Conservation (phyloP, 2,113 vertebrate species). For the Telmatochromis brachygnathus region DNA sequence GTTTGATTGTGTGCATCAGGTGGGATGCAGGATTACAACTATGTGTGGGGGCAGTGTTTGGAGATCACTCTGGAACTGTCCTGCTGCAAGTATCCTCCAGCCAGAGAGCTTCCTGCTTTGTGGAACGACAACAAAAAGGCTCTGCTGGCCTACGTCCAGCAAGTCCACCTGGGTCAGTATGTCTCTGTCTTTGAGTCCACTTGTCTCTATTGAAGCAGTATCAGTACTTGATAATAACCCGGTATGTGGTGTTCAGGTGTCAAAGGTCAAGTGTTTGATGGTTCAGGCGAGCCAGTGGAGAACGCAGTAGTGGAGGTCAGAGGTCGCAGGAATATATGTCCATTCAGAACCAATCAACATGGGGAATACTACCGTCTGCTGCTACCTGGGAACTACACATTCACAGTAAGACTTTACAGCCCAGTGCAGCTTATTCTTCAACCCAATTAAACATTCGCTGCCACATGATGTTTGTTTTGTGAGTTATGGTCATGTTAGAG, state of each 20-base stretch:
- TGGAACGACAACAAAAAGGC: conserved; percentile 83
- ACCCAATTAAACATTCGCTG: background rate
- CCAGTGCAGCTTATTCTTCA: background rate
- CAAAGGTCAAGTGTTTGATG: conserved; percentile 85
- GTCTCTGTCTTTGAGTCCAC: background rate
- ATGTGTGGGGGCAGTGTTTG: conserved; percentile 88
- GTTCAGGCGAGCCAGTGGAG: conserved; percentile 67
- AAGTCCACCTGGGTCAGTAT: conserved; percentile 86
- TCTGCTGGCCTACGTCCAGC: conserved; percentile 82
- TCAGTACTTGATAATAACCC: background rate
- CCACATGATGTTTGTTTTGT: background rate
- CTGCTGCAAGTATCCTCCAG: conserved; percentile 89
- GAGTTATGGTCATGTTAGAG: background rate
- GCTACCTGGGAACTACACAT: conserved; percentile 81
- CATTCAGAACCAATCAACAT: conserved; percentile 77
- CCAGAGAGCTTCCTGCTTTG: conserved; percentile 67
- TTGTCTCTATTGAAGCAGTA: background rate
- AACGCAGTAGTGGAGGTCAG: conserved; percentile 79
- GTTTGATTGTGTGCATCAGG: conserved; percentile 64
- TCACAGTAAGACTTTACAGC: conserved; percentile 70
- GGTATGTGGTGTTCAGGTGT: conserved; percentile 69
- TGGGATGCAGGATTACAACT: conserved; percentile 99
- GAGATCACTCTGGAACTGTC: conserved; percentile 92
- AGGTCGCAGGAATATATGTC: conserved; percentile 78
- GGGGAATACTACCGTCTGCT: conserved; percentile 93